Base-by-base conservation (phyloP, 2,113 vertebrate species). In the Bos indicus region DNA sequence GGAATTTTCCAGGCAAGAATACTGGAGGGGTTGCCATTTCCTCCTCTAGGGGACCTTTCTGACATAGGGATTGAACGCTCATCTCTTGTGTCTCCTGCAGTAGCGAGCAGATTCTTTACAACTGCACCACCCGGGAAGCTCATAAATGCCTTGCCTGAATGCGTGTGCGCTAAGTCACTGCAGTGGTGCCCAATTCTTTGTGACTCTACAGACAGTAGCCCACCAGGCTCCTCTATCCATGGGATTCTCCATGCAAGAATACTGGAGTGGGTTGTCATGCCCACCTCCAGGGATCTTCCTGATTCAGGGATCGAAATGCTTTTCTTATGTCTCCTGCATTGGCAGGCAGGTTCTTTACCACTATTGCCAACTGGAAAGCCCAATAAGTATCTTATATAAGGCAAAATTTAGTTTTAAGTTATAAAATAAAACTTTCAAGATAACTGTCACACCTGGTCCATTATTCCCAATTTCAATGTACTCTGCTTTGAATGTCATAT, bases 351-450 rank as follows among this genome's bases (percentile, higher is more conserved):
- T 43, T 74, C 21, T 43, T 23, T 43, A 43, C 36, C n/a, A 71
- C 64, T 71, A 11, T 36, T 71, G 64, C n/a, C 19, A 36, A 36
- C 9, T 36, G 64, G n/a, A 36, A 71, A 71, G n/a, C 60, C 5
- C 52, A 25, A 33, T 23, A 82, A 86, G 23, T 56, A 9, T 67
- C n/a, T 46, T 59, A 88, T 51, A 4, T 36, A 93, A 89, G 78
- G 33, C 2, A 98, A 97, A 90, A 77, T 77, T 80, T 92, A 85
- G 9, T 90, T 95, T 88, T 64, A 78, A 74, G 30, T 67, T 48
- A 54, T 30, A 90, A 88, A 80, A 88, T 80, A 81, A 67, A 96
- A 96, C 36, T 64, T 85, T 90, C 3, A 90, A 43, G n/a, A 36
- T 40, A 40, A 51, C 12, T 59, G 23, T 64, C 48, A 90, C 7